Conservation (phyloP, 2,113 vertebrate species). For the Lethenteron camtschaticum region DNA sequence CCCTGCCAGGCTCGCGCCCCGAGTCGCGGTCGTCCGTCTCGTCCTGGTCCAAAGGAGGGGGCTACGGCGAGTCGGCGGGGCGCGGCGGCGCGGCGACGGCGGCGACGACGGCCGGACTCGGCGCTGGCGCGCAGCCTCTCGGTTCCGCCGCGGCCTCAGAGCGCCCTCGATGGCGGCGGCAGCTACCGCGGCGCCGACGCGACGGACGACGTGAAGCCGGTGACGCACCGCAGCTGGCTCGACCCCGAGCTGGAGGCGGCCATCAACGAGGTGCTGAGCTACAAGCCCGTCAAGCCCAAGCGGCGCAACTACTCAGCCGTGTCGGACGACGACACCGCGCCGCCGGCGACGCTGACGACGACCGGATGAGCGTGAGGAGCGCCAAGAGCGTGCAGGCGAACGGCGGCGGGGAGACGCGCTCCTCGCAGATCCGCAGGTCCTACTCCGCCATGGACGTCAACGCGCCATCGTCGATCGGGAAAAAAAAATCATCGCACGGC, state of each 20-base stretch:
- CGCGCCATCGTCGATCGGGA: slow-evolving; percentile 11
- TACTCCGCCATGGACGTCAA: slow-evolving; percentile 20
- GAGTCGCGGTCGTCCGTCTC: too few species aligned
- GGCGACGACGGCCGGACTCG: too few species aligned
- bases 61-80: too few species aligned
- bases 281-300: slow-evolving; percentile 43
- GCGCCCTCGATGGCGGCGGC: slow-evolving; percentile 1
- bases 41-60: too few species aligned
- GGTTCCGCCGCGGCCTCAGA: slow-evolving; percentile 41
- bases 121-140: slow-evolving; percentile 50
- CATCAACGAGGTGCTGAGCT: slow-evolving; percentile 75
- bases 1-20: too few species aligned
- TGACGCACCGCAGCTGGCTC: slow-evolving; percentile 46
- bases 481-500: background rate
- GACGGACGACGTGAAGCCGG: slow-evolving; percentile 21
- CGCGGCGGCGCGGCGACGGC: too few species aligned
- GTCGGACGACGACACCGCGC: slow-evolving; percentile 22
- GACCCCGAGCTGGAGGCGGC: slow-evolving; percentile 79
- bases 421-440: slow-evolving; percentile 30
- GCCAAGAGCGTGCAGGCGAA: slow-evolving; percentile 17
- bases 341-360: slow-evolving; percentile 17
- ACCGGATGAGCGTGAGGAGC: slow-evolving; percentile 24
- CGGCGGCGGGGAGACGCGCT: slow-evolving; percentile 15
- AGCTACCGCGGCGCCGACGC: too few species aligned
- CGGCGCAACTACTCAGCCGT: slow-evolving; percentile 38